Evolutionary conservation across 2,113 vertebrate species (phyloP).

Genomic region (Cyanoliseus patagonus): DNA sequence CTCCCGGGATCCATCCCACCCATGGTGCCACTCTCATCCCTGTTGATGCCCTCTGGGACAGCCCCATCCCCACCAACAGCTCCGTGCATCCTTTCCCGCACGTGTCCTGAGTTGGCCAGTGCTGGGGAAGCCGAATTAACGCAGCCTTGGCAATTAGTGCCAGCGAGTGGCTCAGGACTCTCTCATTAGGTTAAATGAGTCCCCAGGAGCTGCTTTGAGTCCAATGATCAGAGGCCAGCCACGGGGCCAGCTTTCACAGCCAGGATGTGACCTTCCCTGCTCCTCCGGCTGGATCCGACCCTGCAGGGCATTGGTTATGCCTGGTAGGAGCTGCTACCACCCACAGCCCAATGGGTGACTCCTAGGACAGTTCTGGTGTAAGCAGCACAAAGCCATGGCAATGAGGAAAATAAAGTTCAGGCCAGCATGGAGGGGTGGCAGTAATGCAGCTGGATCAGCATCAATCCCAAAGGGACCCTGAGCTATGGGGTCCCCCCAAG

Average conservation of each 20-base stretch:
- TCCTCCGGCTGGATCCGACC: accelerated
- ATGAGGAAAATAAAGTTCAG: neutral
- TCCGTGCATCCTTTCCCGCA: neutral
- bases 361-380: neutral
- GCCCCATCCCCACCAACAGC: accelerated
- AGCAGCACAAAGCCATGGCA: neutral
- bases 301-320: too few relatives aligned
- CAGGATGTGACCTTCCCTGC: neutral
- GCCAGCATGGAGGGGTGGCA: accelerated
- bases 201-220: neutral
- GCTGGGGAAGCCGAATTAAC: neutral
- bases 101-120: accelerated
- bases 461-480: accelerated
- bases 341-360: accelerated
- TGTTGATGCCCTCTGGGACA: accelerated
- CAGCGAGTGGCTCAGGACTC: accelerated
- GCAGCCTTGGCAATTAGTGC: neutral
- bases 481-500: accelerated
- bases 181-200: constrained; percentile 16
- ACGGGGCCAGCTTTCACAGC: neutral
- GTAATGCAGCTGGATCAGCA: accelerated
- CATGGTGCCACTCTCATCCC: accelerated
- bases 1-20: neutral
- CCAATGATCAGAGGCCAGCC: neutral
- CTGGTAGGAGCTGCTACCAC: neutral